Percentiles rank a stretch among this genome's conserved stretches.
These are phyloP conservation scores for Diabrotica virgifera DNA, from an alignment of 1,140 invertebrate genomes.

Conservation along the genomic window DNA sequence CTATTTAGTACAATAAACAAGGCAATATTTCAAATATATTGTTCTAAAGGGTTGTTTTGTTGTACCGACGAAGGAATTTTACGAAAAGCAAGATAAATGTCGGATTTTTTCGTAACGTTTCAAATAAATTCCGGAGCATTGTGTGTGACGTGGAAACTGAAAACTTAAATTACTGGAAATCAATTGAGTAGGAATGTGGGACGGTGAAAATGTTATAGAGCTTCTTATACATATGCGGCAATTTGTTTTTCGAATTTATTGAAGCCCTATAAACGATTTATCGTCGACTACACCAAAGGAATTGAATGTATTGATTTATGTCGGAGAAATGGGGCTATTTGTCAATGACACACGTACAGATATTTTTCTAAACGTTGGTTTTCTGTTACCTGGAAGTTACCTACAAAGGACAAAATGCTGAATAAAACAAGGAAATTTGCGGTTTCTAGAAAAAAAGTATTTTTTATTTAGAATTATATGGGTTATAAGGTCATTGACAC, in stretches of 20 bases:
- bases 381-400: too few relatives aligned
- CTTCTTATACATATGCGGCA: constrained; percentile 9
- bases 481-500: too few relatives aligned
- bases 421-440: too few relatives aligned
- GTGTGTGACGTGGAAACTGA: constrained; percentile 15
- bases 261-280: constrained; percentile 7
- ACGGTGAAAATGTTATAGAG: constrained; percentile 7
- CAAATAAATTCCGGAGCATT: constrained; percentile 7
- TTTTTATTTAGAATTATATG: too few relatives aligned
- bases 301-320: background rate
- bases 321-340: background rate
- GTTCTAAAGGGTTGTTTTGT: background rate
- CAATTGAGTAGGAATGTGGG: constrained; percentile 10
- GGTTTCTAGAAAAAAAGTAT: too few relatives aligned
- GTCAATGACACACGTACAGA: background rate
- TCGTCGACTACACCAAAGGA: background rate
- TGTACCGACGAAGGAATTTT: background rate
- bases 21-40: constrained; percentile 14
- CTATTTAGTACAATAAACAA: background rate
- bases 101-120: background rate
- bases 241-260: constrained; percentile 11
- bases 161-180: constrained; percentile 16
- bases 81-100: constrained; percentile 4
- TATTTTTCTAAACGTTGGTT: background rate
- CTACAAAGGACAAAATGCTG: too few relatives aligned